phyloP scores from a whole-genome alignment of 2,113 vertebrate species.

The Ascaphus truei region DNA sequence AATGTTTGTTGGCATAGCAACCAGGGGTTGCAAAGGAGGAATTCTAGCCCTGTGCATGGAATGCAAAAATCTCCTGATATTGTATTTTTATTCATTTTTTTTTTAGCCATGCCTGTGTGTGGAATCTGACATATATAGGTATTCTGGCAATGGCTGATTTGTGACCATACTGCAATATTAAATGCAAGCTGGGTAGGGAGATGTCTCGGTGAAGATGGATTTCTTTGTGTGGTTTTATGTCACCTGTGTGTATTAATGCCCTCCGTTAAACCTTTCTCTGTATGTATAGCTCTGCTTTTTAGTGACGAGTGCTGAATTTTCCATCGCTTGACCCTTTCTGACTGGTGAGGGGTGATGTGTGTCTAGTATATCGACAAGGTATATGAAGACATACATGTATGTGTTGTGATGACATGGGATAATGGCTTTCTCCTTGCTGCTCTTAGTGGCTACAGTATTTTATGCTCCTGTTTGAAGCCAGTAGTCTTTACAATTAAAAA shows the following conservation, averaged over 20 bases:
- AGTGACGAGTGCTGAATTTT: conserved; percentile 13
- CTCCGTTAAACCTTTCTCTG: conserved; percentile 15
- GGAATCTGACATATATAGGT: neutral
- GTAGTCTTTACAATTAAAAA: neutral
- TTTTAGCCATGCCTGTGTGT: neutral
- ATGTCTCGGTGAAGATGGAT: conserved; percentile 13
- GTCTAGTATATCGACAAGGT: conserved; percentile 7
- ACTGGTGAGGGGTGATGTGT: conserved; percentile 20
- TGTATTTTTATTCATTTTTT: conserved; percentile 2
- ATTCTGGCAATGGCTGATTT: conserved; percentile 4
- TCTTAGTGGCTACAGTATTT: neutral
- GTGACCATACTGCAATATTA: conserved; percentile 27
- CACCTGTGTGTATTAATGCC: conserved; percentile 26
- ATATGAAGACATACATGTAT: conserved; percentile 2
- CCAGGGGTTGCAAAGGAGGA: conserved; percentile 53
- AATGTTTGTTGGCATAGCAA: conserved; percentile 79
- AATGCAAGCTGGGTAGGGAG: conserved; percentile 25
- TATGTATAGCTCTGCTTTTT: neutral
- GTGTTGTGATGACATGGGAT: conserved; percentile 10
- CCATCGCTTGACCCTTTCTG: conserved; percentile 14
- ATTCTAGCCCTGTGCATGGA: conserved; percentile 54
- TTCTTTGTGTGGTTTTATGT: conserved; percentile 27
- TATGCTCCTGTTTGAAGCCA: neutral
- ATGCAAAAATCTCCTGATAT: conserved; percentile 37
- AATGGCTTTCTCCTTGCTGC: conserved; percentile 12